Conservation (phyloP, 2,888 invertebrate genomes). For the Congeria kusceri region DNA sequence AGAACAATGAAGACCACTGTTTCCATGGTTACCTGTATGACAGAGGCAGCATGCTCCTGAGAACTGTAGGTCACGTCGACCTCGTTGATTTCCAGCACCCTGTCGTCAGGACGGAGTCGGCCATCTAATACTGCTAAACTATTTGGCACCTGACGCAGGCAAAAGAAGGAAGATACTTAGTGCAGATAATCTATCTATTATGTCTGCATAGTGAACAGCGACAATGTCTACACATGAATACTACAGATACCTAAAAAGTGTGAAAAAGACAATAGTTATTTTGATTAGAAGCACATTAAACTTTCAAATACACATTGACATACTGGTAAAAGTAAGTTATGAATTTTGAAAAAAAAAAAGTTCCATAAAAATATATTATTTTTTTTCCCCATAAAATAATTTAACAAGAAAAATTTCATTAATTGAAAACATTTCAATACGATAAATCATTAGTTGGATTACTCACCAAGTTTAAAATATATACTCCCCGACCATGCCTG, state of each 20-base stretch:
- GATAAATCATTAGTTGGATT: not conserved
- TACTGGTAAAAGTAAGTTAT: too few relatives aligned
- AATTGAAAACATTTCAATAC: not conserved
- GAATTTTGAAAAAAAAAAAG: too few relatives aligned
- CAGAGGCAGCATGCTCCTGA: slow-evolving; percentile 86
- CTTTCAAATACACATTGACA: too few relatives aligned
- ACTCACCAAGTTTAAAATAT: slow-evolving; percentile 83
- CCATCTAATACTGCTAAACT: slow-evolving; percentile 85
- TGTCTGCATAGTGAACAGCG: too few relatives aligned
- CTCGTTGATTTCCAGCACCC: slow-evolving; percentile 86
- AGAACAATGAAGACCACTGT: not conserved
- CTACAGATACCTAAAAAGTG: too few relatives aligned
- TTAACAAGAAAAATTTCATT: too few relatives aligned
- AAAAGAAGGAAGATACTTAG: not conserved
- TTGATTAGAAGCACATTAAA: too few relatives aligned
- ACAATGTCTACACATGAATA: too few relatives aligned
- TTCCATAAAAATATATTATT: too few relatives aligned
- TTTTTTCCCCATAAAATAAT: too few relatives aligned
- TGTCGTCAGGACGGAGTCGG: slow-evolving; percentile 85
- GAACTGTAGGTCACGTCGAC: slow-evolving; percentile 85
- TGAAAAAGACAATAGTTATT: too few relatives aligned
- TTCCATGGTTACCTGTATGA: slow-evolving; percentile 81
- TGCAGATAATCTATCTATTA: not conserved
- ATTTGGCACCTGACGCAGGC: slow-evolving; percentile 81
- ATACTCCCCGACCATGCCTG: slow-evolving; percentile 84